These are phyloP conservation scores for Porites lobata DNA, from an alignment of 92 coral and sea anemone species.

Conservation along the genomic window DNA sequence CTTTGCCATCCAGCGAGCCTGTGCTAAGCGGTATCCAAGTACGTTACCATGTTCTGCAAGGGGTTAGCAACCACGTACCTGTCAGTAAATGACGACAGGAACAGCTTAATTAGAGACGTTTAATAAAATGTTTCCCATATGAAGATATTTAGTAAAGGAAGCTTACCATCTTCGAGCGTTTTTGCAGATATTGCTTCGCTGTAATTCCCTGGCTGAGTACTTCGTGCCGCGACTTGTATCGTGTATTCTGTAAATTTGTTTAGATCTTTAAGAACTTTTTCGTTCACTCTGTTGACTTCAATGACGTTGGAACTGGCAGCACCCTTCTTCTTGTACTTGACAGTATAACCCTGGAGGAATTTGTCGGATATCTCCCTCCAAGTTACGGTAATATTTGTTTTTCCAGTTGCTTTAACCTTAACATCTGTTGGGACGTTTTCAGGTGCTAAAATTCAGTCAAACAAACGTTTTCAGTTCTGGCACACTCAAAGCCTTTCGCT, in stretches of 20 bases:
- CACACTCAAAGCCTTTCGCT: not conserved
- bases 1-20: no score
- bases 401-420: slow-evolving; percentile 44
- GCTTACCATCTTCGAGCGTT: slow-evolving; percentile 73
- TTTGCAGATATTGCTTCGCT: slow-evolving; percentile 34
- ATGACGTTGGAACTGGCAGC: not conserved
- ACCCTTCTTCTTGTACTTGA: slow-evolving; percentile 17
- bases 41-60: no score
- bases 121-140: no score
- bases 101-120: no score
- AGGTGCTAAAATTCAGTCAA: slow-evolving; percentile 48
- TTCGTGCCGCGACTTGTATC: slow-evolving; percentile 68
- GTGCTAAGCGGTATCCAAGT: no score
- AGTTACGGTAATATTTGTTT: slow-evolving; percentile 41
- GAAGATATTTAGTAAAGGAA: not conserved
- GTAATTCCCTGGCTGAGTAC: slow-evolving; percentile 60
- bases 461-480: no score
- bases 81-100: no score
- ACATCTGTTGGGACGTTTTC: slow-evolving; percentile 55
- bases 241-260: slow-evolving; percentile 44
- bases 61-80: no score
- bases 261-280: slow-evolving; percentile 15
- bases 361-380: slow-evolving; percentile 36
- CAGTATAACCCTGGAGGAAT: slow-evolving; percentile 43
- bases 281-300: not conserved